Conservation (phyloP, 2,113 vertebrate species). For the Salvator merianae region DNA sequence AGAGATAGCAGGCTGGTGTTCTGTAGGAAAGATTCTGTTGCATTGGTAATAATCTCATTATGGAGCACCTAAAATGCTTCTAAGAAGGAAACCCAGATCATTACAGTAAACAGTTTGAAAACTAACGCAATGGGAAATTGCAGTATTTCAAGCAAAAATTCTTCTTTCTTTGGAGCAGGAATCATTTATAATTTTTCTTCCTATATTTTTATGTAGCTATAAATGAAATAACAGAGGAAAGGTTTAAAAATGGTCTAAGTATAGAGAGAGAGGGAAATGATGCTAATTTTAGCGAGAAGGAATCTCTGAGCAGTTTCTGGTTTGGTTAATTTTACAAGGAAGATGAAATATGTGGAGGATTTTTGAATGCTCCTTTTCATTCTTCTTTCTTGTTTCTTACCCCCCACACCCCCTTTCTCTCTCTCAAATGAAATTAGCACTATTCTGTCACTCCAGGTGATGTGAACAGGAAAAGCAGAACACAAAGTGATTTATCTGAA, state of each 20-base stretch:
- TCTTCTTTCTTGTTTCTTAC: conserved; percentile 22
- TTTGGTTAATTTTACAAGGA: conserved; percentile 75
- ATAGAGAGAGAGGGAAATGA: neutral
- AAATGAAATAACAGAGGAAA: neutral
- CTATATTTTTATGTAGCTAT: neutral
- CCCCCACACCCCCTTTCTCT: conserved; percentile 19
- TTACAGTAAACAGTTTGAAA: neutral
- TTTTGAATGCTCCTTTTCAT: conserved; percentile 57
- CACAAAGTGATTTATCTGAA: conserved; percentile 88
- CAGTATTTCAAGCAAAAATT: neutral
- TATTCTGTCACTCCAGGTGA: conserved; percentile 84
- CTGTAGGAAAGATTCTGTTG: neutral
- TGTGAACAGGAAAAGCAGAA: conserved; percentile 77
- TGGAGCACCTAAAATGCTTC: neutral
- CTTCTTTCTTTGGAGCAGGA: neutral
- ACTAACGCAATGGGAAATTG: neutral
- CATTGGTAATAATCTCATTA: no score
- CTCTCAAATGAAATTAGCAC: conserved; percentile 83
- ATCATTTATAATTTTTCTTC: neutral
- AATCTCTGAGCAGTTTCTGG: conserved; percentile 41
- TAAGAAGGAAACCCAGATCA: neutral
- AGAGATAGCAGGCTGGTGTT: no score
- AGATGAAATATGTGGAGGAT: conserved; percentile 57
- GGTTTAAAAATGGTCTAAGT: neutral
- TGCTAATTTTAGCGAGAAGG: neutral